A percentile compares a stretch with the other conserved stretches of the same genome.
Conservation (phyloP, 2,797 vertebrate species). For the Selene dorsalis region DNA sequence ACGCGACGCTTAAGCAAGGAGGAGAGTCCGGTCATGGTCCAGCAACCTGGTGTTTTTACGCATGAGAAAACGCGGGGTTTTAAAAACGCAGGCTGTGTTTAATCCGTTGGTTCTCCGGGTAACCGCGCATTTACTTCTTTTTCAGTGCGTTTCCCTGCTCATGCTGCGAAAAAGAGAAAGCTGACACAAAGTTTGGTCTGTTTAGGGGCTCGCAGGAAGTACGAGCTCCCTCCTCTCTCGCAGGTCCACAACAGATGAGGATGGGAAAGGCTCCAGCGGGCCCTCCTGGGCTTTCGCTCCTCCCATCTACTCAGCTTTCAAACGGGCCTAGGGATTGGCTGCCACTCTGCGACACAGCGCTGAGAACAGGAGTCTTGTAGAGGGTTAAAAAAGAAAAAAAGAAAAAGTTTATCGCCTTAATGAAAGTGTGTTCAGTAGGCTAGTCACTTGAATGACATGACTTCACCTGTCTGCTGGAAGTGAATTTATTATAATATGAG, state of each 20-base stretch:
- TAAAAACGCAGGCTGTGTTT: slow-evolving; percentile 14
- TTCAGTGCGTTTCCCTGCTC: slow-evolving; percentile 39
- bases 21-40: slow-evolving; percentile 39
- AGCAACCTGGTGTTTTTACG: slow-evolving; percentile 42
- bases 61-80: slow-evolving; percentile 19
- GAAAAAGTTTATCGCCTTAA: background rate
- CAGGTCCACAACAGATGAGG: slow-evolving; percentile 65
- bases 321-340: slow-evolving; percentile 72
- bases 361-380: background rate
- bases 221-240: slow-evolving; percentile 40
- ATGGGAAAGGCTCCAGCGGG: slow-evolving; percentile 45
- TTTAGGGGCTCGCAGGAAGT: slow-evolving; percentile 53
- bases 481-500: background rate
- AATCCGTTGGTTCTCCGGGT: slow-evolving; percentile 40
- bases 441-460: background rate
- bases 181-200: slow-evolving; percentile 64
- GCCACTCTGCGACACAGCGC: slow-evolving; percentile 43
- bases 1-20: slow-evolving; percentile 16
- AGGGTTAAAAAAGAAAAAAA: background rate
- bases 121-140: slow-evolving; percentile 21
- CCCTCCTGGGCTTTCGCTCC: slow-evolving; percentile 64
- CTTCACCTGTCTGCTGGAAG: background rate
- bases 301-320: slow-evolving; percentile 67
- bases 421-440: too few relatives aligned
- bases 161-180: background rate